Conservation (phyloP, 2,113 vertebrate species). For the Kryptolebias marmoratus region DNA sequence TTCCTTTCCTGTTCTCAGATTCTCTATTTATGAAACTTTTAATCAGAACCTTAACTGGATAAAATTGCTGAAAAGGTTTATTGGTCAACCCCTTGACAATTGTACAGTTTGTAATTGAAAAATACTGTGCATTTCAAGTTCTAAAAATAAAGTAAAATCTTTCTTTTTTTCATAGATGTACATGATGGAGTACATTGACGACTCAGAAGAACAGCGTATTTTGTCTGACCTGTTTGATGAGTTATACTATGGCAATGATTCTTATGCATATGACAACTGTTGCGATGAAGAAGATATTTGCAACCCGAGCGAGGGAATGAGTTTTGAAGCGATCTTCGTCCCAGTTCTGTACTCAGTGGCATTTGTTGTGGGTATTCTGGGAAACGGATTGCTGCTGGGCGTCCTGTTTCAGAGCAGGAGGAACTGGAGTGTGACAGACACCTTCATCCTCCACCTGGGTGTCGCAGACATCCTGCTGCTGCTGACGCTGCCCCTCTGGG, state of each 20-base stretch:
- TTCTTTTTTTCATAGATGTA: neutral
- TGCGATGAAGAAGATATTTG: conserved; percentile 56
- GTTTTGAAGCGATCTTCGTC: conserved; percentile 80
- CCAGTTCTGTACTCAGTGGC: conserved; percentile 81
- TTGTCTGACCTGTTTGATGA: accelerated
- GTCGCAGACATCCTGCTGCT: conserved; percentile 84
- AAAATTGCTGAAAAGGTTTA: too few species aligned
- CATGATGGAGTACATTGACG: neutral
- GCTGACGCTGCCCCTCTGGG: conserved; percentile 86
- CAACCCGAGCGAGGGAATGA: conserved; percentile 26
- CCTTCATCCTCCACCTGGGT: conserved; percentile 86
- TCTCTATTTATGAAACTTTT: too few species aligned
- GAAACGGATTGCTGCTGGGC: conserved; percentile 81
- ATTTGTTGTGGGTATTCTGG: conserved; percentile 83
- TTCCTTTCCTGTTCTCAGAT: too few species aligned
- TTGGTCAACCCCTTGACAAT: too few species aligned
- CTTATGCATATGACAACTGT: neutral
- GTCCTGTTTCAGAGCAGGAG: conserved; percentile 78
- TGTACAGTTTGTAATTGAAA: neutral
- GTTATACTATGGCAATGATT: accelerated
- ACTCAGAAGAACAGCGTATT: accelerated
- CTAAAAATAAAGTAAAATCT: neutral
- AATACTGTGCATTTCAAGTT: neutral
- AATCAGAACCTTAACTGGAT: too few species aligned
- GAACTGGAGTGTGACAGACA: conserved; percentile 83